These are phyloP conservation scores for Pantherophis vulpinus DNA, from an alignment of 2,797 vertebrate genomes.

Conservation along the genomic window DNA sequence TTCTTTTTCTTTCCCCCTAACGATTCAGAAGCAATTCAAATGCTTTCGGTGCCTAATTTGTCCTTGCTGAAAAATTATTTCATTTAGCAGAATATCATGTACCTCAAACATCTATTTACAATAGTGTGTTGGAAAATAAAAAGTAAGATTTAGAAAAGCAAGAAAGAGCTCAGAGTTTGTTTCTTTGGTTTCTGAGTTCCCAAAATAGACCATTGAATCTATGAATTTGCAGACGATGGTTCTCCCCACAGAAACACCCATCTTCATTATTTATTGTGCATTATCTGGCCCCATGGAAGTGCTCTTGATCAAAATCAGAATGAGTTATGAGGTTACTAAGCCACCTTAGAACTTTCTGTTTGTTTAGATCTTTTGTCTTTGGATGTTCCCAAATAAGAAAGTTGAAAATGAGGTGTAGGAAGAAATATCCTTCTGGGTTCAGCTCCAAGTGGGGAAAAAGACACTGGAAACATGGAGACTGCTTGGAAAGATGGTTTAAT, in stretches of 20 bases:
- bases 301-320: neutral
- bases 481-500: too few species aligned
- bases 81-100: slow-evolving; percentile 31
- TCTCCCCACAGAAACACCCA: neutral
- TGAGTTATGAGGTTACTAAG: neutral
- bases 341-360: neutral
- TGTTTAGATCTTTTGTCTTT: too few species aligned
- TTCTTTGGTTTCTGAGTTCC: neutral
- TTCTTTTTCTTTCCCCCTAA: slow-evolving; percentile 18
- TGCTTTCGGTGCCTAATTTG: slow-evolving; percentile 47
- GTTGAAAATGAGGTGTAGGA: neutral
- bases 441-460: too few species aligned
- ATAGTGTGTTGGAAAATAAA: slow-evolving; percentile 30
- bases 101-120: slow-evolving; percentile 38
- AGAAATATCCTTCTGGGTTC: too few species aligned
- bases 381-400: neutral
- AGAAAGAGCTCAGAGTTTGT: neutral
- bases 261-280: neutral
- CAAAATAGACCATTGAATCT: neutral
- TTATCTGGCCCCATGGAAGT: neutral
- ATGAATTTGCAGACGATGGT: neutral
- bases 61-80: slow-evolving; percentile 47
- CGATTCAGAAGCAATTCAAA: slow-evolving; percentile 47
- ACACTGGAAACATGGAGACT: too few species aligned
- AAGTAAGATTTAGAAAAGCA: slow-evolving; percentile 11